phyloP scores from a whole-genome alignment of 2,888 invertebrate genomes.

The Coelinius sp. region DNA sequence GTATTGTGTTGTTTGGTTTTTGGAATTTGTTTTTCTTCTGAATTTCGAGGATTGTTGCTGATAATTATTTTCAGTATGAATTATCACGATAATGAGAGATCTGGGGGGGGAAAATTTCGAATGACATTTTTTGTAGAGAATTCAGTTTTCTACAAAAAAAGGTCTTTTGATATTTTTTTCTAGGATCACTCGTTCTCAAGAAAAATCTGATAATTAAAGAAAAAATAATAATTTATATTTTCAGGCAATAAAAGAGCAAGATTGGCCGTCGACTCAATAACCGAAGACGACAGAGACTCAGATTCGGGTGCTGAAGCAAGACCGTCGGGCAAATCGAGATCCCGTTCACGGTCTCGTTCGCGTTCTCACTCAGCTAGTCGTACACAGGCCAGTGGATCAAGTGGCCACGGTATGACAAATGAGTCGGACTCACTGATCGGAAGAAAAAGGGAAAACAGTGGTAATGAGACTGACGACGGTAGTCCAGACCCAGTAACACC shows the following conservation, averaged over 20 bases:
- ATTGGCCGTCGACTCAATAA: slow-evolving; percentile 70
- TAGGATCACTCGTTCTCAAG: too few relatives aligned
- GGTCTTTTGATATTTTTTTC: too few relatives aligned
- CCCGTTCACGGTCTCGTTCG: slow-evolving; percentile 48
- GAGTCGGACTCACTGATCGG: slow-evolving; percentile 41
- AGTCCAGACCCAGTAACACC: slow-evolving; percentile 64
- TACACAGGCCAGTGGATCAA: slow-evolving; percentile 33
- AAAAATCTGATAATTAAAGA: background rate
- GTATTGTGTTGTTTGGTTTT: background rate
- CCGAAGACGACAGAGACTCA: slow-evolving; percentile 71
- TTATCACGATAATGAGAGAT: too few relatives aligned
- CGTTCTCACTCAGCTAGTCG: slow-evolving; percentile 46
- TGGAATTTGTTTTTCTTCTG: too few relatives aligned
- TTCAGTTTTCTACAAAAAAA: too few relatives aligned
- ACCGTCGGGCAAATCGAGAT: slow-evolving; percentile 45
- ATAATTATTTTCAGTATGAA: too few relatives aligned
- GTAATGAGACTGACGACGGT: slow-evolving; percentile 66
- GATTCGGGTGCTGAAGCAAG: slow-evolving; percentile 62
- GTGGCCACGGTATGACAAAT: slow-evolving; percentile 22
- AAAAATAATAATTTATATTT: slow-evolving; percentile 37
- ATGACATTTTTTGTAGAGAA: too few relatives aligned
- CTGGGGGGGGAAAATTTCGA: too few relatives aligned
- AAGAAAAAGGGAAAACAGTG: slow-evolving; percentile 60
- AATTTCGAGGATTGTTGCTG: too few relatives aligned
- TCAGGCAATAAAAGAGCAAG: slow-evolving; percentile 71